Percentiles rank a stretch among this genome's conserved stretches.
phyloP scores from a whole-genome alignment of 2,797 vertebrate genomes.

The Corythornis leucogaster region DNA sequence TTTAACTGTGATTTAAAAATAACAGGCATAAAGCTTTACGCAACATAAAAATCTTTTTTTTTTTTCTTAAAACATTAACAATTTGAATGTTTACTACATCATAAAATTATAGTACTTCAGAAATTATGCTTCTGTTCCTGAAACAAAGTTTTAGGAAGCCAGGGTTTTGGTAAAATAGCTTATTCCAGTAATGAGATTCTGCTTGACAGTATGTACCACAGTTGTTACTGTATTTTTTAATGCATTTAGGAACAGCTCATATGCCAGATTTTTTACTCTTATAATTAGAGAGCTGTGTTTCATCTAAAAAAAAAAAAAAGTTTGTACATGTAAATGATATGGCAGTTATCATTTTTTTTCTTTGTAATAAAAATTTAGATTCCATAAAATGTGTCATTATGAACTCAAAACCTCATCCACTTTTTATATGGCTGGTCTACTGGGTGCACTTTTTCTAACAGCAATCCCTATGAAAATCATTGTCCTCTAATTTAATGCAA shows the following conservation, averaged over 20 bases:
- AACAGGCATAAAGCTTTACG: background rate
- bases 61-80: slow-evolving; percentile 18
- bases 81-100: background rate
- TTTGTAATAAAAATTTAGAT: background rate
- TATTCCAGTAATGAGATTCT: slow-evolving; percentile 12
- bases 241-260: background rate
- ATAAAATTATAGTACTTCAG: background rate
- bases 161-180: background rate
- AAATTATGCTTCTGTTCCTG: background rate
- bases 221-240: background rate
- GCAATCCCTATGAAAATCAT: background rate
- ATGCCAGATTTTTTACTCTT: background rate
- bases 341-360: background rate
- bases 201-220: background rate
- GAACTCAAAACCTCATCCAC: background rate
- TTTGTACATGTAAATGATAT: background rate
- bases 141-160: slow-evolving; percentile 22
- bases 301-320: background rate
- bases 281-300: slow-evolving; percentile 12
- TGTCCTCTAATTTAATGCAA: background rate
- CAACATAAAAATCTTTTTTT: background rate
- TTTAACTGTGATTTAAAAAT: background rate
- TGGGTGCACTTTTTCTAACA: background rate
- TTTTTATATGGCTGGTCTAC: background rate
- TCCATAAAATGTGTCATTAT: background rate